Evolutionary conservation across 2,113 vertebrate species (phyloP).

Genomic region (Triplophysa siluroides): DNA sequence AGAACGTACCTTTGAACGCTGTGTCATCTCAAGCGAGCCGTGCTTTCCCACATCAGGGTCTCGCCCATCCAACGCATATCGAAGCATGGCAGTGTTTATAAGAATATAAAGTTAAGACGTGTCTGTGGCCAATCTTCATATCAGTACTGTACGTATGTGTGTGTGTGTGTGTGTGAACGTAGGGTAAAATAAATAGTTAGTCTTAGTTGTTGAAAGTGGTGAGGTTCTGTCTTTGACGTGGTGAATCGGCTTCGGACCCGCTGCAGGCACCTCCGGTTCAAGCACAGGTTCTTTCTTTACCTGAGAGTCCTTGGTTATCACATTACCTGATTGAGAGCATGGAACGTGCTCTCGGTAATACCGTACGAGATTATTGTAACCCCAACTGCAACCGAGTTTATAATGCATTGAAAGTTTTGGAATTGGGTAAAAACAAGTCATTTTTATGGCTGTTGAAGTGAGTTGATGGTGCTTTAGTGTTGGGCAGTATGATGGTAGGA

Average conservation of each 20-base stretch:
- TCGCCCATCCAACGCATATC: slow-evolving; percentile 61
- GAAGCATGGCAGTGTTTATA: slow-evolving; percentile 71
- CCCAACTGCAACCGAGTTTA: not conserved
- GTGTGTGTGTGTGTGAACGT: slow-evolving; percentile 44
- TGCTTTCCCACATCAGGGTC: slow-evolving; percentile 50
- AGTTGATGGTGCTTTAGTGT: not conserved
- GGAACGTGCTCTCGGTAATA: not conserved
- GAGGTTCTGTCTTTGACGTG: slow-evolving; percentile 60
- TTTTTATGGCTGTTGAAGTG: not conserved
- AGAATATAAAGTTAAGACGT: slow-evolving; percentile 64
- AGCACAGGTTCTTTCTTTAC: slow-evolving; percentile 66
- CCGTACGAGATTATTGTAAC: not conserved
- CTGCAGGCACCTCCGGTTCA: slow-evolving; percentile 59
- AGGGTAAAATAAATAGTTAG: slow-evolving; percentile 41
- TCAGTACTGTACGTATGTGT: slow-evolving; percentile 46
- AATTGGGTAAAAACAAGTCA: not conserved
- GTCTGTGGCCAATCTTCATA: slow-evolving; percentile 67
- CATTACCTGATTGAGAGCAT: not conserved
- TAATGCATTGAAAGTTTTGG: not conserved
- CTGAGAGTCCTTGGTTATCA: not conserved
- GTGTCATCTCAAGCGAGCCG: slow-evolving; percentile 14
- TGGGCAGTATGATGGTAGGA: not conserved
- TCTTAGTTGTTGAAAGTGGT: slow-evolving; percentile 62
- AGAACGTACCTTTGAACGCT: not conserved
- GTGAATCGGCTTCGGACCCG: slow-evolving; percentile 27